Evolutionary conservation across 2,888 invertebrate species (phyloP), one percentile per base, ranked within the genome.

Genomic region (Diplolepis rosae): DNA sequence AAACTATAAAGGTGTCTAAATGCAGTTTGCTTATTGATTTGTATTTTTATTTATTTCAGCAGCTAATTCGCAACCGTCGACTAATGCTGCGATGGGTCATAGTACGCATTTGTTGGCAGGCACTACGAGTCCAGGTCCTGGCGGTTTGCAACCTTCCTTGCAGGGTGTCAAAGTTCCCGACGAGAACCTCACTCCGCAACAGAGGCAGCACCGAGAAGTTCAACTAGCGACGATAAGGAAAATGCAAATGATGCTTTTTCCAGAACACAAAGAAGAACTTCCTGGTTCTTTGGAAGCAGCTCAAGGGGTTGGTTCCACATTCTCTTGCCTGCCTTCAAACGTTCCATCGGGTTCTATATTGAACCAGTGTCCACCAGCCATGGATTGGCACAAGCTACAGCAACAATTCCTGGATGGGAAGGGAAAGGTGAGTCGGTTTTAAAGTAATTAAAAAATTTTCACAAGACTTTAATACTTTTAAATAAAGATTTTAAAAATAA

Each of bases 161-260:
- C 93, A 93, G 89, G 93, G 91, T 80, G 95, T 96, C 56, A 96
- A 97, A 92, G 95, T 97, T 85, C 97, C 97, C 80, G 97, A 97
- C 90, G 98, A 98, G 90, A 97, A 98, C 90, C 91, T 98, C 82
- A 98, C 98, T 68, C 98, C 98, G 39, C 97, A 98, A 88, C 98
- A 98, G 88, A 92, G 97, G 69, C 96, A 97, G 76, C 96, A 97
- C 87, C 92, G 98, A 73, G 98, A 98, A 89, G 96, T 96, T 84
- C 96, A 97, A 84, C 90, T 98, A 65, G 98, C 97, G 4, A 96
- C 95, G 73, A 92, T 98, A 75, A 90, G 95, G 75, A 97, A 97
- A 90, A 96, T 98, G 94, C 95, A 97, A 82, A 95, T 96, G 88
- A 94, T 97, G 92, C 89, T 98, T 69, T 97, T 97, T 90, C 96